Base-by-base conservation (phyloP, 1,140 invertebrate genomes). In the Leptinotarsa lineolata region DNA sequence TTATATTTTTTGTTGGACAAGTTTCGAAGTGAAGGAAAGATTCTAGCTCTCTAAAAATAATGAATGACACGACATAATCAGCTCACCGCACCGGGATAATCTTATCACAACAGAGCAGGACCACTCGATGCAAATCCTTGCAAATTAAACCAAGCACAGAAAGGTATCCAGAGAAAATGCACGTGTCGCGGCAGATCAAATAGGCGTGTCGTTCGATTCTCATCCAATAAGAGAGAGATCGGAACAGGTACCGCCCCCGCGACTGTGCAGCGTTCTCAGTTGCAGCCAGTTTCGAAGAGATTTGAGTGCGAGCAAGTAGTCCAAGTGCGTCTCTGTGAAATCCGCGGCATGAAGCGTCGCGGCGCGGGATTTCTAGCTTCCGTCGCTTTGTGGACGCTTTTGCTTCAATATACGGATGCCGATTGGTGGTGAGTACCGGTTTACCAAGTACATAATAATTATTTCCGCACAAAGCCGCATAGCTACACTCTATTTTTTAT, bases 311-410 rank as follows among this genome's bases (percentile, higher is more conserved):
- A 65, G 69, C 4, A 69, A 68, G 61, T 59, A 24, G 78, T 71
- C 68, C 68, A 72, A 79, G 78, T 79, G 78, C 76, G 74, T 78
- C 70, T 75, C 69, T 66, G 73, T 76, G 73, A 74, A 63, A 74
- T n/a, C 72, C 76, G 77, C 80, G 79, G 74, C 69, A 81, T 81
- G 80, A 76, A 71, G 80, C 80, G 80, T 81, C 80, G 77, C 77
- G 80, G 78, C 80, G 79, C 77, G 77, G 76, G 76, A 71, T 68
- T 75, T 58, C 74, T 80, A 64, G 78, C 75, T 73, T 77, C 74
- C 78, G 78, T 81, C 80, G 78, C 77, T 76, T 72, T 81, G 68
- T 81, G 79, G 79, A 81, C 80, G 79, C 76, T 80, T 74, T 78
- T 81, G 64, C 72, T 79, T 18, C 64, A 76, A 22, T 54, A 75